Percentiles rank a stretch among this genome's conserved stretches.
Conservation (phyloP, 1,140 invertebrate species). For the Cherax destructor region DNA sequence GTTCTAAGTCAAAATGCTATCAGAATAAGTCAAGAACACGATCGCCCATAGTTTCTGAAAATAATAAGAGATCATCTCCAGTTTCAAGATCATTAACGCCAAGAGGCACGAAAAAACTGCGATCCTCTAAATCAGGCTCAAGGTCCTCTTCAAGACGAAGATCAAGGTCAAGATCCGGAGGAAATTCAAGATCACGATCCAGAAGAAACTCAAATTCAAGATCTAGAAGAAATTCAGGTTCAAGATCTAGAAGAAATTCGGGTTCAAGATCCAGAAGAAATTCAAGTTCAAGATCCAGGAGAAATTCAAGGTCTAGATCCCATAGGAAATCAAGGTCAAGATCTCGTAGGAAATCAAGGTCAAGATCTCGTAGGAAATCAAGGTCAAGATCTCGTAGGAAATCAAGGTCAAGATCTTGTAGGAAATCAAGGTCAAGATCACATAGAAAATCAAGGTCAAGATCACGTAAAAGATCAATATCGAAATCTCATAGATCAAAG, state of each 20-base stretch:
- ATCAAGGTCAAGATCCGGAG: neutral
- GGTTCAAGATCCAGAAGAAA: neutral
- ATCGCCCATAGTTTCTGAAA: neutral
- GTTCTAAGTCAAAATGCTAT: slow-evolving; percentile 7
- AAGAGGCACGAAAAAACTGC: neutral
- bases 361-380: slow-evolving; percentile 9
- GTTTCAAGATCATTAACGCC: slow-evolving; percentile 9
- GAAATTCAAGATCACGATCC: slow-evolving; percentile 4
- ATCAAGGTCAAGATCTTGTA: slow-evolving; percentile 22
- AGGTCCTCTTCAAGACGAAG: slow-evolving; percentile 12
- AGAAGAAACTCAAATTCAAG: neutral
- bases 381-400: slow-evolving; percentile 24
- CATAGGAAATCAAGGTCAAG: neutral
- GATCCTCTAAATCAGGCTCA: neutral
- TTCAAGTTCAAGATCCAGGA: neutral
- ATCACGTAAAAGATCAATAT: slow-evolving; percentile 5
- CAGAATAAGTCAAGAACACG: neutral
- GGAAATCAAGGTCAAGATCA: slow-evolving; percentile 31
- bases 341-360: neutral
- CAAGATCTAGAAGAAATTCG: neutral
- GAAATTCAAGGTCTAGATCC: slow-evolving; percentile 27
- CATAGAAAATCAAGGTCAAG: slow-evolving; percentile 36
- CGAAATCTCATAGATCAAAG: neutral
- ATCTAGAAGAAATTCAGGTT: neutral
- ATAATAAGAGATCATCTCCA: neutral